phyloP scores from a whole-genome alignment of 2,797 vertebrate genomes.

The Kryptopterus vitreolus region DNA sequence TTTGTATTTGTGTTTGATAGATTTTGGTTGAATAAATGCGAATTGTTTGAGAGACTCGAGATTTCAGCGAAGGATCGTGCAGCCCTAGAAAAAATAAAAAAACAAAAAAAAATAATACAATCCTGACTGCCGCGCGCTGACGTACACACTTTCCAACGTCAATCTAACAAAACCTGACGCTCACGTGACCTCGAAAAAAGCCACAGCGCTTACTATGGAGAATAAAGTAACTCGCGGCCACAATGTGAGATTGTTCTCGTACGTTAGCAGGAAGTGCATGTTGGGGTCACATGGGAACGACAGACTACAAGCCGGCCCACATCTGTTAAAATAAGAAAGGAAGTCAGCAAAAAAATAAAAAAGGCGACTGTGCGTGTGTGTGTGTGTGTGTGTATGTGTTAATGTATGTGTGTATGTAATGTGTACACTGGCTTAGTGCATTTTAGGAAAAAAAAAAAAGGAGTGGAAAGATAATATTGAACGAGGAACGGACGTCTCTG shows the following conservation, averaged over 20 bases:
- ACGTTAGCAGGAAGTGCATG: slow-evolving; percentile 80
- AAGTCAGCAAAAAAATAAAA: slow-evolving; percentile 46
- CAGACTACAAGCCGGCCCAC: slow-evolving; percentile 70
- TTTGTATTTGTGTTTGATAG: too few relatives aligned
- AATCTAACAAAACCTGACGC: neutral
- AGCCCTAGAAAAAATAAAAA: too few relatives aligned
- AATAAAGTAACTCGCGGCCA: slow-evolving; percentile 59
- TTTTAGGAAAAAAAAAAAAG: slow-evolving; percentile 43
- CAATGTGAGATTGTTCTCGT: slow-evolving; percentile 79
- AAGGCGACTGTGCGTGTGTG: slow-evolving; percentile 42
- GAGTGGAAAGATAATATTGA: slow-evolving; percentile 40
- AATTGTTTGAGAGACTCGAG: too few relatives aligned
- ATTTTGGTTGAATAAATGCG: too few relatives aligned
- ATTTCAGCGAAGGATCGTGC: too few relatives aligned
- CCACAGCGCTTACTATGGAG: slow-evolving; percentile 35
- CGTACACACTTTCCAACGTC: slow-evolving; percentile 21
- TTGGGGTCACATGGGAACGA: slow-evolving; percentile 70
- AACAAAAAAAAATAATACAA: too few relatives aligned
- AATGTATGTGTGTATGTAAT: slow-evolving; percentile 2
- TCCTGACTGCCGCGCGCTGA: neutral
- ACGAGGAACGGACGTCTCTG: slow-evolving; percentile 40
- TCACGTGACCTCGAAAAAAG: slow-evolving; percentile 44
- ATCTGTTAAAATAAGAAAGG: slow-evolving; percentile 77
- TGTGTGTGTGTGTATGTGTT: too few relatives aligned
- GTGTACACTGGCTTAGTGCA: slow-evolving; percentile 44